A percentile compares a stretch with the other conserved stretches of the same genome.
These are phyloP conservation scores for Eupithecia tripunctaria DNA, from an alignment of 2,888 invertebrate genomes.

Conservation along the genomic window DNA sequence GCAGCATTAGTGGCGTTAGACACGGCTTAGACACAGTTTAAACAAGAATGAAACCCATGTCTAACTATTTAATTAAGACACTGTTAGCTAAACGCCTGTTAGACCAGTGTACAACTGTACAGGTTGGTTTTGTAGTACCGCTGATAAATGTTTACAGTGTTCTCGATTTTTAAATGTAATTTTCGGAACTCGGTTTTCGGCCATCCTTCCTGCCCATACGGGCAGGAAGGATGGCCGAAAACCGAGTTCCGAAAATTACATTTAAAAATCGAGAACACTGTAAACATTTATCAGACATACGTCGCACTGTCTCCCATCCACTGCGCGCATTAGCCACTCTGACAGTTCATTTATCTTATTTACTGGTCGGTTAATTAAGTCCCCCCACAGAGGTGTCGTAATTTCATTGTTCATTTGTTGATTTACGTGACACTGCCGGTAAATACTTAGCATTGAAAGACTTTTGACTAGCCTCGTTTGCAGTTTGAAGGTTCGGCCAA, in stretches of 20 bases:
- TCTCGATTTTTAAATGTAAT: neutral
- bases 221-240: slow-evolving; percentile 7
- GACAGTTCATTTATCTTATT: slow-evolving; percentile 82
- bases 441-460: slow-evolving; percentile 25
- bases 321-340: slow-evolving; percentile 68
- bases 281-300: too few species aligned
- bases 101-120: too few species aligned
- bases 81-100: too few species aligned
- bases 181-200: neutral
- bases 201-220: slow-evolving; percentile 35
- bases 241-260: neutral
- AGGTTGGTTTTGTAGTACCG: too few species aligned
- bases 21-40: too few species aligned
- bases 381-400: slow-evolving; percentile 67
- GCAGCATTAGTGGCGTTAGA: too few species aligned
- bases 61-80: too few species aligned
- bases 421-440: slow-evolving; percentile 51
- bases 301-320: slow-evolving; percentile 53
- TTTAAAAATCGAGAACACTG: neutral
- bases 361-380: slow-evolving; percentile 78
- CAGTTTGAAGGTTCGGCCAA: neutral
- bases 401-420: slow-evolving; percentile 72
- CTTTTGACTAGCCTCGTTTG: neutral
- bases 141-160: neutral
- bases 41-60: too few species aligned